Percentiles rank a stretch among this genome's conserved stretches.
Conservation (phyloP, 2,797 vertebrate species). For the Pelochelys cantorii region DNA sequence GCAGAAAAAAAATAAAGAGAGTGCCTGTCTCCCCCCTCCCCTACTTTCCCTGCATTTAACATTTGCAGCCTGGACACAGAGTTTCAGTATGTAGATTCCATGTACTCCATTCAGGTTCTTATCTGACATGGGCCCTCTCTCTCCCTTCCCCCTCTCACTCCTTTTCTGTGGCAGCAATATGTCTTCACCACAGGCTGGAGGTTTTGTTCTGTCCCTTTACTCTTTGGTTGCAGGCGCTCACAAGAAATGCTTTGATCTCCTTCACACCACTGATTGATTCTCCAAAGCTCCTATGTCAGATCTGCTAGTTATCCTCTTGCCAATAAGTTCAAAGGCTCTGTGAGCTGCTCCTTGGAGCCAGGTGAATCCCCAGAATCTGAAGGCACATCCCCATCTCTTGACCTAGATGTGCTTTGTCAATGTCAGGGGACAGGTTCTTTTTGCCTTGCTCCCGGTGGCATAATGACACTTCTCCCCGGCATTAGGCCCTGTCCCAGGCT, state of each 20-base stretch:
- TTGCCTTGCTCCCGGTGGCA: not conserved
- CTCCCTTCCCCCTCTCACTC: not conserved
- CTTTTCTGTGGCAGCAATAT: not conserved
- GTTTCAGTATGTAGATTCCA: not conserved
- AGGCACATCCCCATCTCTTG: not conserved
- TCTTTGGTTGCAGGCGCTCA: not conserved
- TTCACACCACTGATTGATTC: not conserved
- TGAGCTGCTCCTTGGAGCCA: not conserved
- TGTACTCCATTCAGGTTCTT: not conserved
- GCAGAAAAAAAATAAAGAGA: not conserved
- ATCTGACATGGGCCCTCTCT: not conserved
- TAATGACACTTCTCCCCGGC: not conserved
- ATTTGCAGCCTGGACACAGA: not conserved
- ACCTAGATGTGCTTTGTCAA: not conserved
- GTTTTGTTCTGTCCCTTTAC: not conserved
- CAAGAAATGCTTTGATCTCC: constrained; percentile 5
- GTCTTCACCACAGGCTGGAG: not conserved
- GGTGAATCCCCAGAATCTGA: not conserved
- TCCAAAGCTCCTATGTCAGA: not conserved
- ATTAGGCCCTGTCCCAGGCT: not conserved
- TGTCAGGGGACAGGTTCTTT: not conserved
- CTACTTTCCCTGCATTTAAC: not conserved
- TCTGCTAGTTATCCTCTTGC: not conserved
- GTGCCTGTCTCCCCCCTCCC: not conserved
- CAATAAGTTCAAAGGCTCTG: not conserved